Conservation (phyloP, 1,140 invertebrate species). For the Meloidogyne floridensis region DNA sequence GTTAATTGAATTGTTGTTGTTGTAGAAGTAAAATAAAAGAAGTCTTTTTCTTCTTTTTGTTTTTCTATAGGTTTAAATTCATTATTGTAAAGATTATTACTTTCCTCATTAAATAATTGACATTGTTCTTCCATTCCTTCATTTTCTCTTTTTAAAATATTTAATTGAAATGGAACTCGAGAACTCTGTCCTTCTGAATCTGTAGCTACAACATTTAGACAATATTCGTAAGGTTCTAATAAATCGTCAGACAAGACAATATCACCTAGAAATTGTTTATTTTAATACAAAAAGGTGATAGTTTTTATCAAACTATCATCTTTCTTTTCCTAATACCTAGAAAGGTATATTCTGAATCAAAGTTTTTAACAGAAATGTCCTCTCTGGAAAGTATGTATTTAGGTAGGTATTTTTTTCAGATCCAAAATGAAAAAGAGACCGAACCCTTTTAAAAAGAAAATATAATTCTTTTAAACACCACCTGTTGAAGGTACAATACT, state of each 20-base stretch:
- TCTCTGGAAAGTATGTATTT: no score
- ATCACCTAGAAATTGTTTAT: constrained; percentile 5
- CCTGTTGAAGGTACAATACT: constrained; percentile 26
- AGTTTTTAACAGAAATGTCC: no score
- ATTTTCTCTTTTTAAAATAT: not conserved
- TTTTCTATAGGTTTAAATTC: constrained; percentile 10
- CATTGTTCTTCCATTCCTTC: not conserved
- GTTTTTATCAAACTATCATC: no score
- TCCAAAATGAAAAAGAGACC: no score
- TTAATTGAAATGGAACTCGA: constrained; percentile 13
- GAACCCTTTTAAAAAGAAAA: no score
- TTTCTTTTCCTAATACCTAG: no score
- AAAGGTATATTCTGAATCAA: no score
- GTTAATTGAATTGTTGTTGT: not conserved
- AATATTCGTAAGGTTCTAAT: not conserved
- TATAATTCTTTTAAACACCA: not conserved
- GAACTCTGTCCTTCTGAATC: constrained; percentile 13
- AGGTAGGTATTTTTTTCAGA: no score
- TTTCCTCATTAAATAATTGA: constrained; percentile 1
- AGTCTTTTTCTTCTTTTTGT: not conserved
- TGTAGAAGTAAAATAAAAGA: not conserved
- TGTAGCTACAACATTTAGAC: constrained; percentile 24
- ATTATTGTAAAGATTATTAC: constrained; percentile 11
- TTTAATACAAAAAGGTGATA: not conserved
- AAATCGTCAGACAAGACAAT: constrained; percentile 19